Base-by-base conservation (phyloP, 2,888 invertebrate genomes). In the Alloscopus bannaensis region DNA sequence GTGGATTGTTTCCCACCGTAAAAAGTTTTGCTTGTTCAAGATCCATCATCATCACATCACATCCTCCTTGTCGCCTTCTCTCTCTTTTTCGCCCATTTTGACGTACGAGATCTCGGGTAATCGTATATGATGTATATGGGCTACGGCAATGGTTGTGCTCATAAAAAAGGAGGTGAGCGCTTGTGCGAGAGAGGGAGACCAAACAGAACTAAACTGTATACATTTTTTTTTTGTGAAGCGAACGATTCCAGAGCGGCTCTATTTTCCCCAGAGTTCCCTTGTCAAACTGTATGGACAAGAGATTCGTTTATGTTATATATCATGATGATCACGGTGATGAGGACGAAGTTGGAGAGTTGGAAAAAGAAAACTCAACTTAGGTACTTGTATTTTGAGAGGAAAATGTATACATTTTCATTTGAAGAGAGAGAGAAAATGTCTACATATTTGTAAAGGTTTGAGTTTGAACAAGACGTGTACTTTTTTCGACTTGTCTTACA, bases 1-100 rank as follows among this genome's bases (percentile, higher is more conserved):
- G 55, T 65, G 72, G 72, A 57, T 57, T 65, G 55, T 75, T 75
- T 75, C 75, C 68, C 75, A 68, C 66, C 65, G 26, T 64, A 68
- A 73, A 75, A 68, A 59, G 36, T 75, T 75, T 68, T 68, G 47
- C 66, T 66, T 75, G 75, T 75, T 73, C 72, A 73, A 72, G 72
- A 73, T 73, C 72, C 72, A 73, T 73, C 72, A 73, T 73, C 55
- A 64, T 73, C 72, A 71, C 62, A 62, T 40, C 40, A 55, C 42
- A 73, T 42, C n/a, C 57, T 73, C 31, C 72, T 57, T 73, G 72
- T 73, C 72, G 64, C 45, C 28, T 36, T 28, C 59, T 40, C 22
- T 24, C 24, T 42, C 20, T 40, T 36, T 55, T 20, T 45, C 69
- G n/a, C 29, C 31, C 42, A 57, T 52, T 42, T 72, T 72, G 20